A percentile compares a stretch with the other conserved stretches of the same genome.
phyloP scores from a whole-genome alignment of 2,797 vertebrate species.

The Dryobates pubescens region DNA sequence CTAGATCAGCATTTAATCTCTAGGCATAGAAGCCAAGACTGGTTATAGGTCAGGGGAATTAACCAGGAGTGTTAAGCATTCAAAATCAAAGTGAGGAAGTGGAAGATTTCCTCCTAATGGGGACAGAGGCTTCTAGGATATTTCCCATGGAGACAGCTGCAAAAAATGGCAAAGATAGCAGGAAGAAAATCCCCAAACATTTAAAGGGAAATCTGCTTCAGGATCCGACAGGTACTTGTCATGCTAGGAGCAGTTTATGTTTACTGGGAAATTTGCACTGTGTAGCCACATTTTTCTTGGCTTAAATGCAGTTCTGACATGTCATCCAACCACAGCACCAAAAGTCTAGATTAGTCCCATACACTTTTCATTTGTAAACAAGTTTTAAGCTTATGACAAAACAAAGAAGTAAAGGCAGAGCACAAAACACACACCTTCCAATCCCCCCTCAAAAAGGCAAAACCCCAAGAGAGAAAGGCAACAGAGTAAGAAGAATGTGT shows the following conservation, averaged over 20 bases:
- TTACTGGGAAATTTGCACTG: neutral
- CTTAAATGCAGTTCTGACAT: neutral
- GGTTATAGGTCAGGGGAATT: conserved; percentile 52
- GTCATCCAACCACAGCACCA: neutral
- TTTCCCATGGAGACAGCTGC: neutral
- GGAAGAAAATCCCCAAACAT: neutral
- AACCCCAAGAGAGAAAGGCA: neutral
- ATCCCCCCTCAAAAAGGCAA: neutral
- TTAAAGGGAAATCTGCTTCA: neutral
- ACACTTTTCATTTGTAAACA: neutral
- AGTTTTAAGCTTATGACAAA: neutral
- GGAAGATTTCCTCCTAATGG: conserved; percentile 56
- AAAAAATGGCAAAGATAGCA: conserved; percentile 8
- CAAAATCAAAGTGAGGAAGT: conserved; percentile 52
- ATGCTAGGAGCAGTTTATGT: neutral
- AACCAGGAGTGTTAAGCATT: conserved; percentile 19
- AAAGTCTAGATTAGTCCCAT: neutral
- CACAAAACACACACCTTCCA: neutral
- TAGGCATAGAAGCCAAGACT: neutral
- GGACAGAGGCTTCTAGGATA: conserved; percentile 41
- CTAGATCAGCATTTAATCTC: conserved; percentile 32
- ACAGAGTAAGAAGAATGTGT: neutral
- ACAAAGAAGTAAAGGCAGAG: neutral
- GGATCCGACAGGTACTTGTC: neutral
- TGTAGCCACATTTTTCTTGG: neutral